Base-by-base conservation (phyloP, 2,113 vertebrate genomes). In the Sylvietta virens region DNA sequence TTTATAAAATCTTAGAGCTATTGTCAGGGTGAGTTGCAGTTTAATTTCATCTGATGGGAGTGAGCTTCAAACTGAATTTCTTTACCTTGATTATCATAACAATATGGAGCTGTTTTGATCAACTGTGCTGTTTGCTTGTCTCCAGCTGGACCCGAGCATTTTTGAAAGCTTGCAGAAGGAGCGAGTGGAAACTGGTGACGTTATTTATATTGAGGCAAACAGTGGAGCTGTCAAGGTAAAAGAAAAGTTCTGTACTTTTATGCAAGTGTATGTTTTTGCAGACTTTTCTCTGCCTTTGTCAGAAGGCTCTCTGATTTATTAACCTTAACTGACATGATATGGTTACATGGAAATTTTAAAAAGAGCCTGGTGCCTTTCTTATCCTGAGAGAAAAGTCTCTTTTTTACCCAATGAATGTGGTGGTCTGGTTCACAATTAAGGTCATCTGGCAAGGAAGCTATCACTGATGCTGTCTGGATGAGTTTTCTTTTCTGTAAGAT, bases 171-270 rank as follows among this genome's bases (percentile, higher is more conserved):
- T 99, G 89, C 99, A 99, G 97, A 99, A 99, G 94, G 99, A 99
- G 91, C 98, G 99, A 15, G 99, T 99, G 44, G 99, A 99, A 97
- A 99, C 98, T 5, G 99, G 99, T 47, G 99, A 99, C 2, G 99
- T 99, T 95, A 99, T 99, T 97, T 99, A 99, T 96, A 99, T 99
- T 17, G 99, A 99, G 98, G 99, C 99, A 73, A 99, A 99, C 98
- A 99, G 99, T 30, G 99, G 99, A 62, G 99, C 99, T 0, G 99
- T 99, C 77, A 99, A 99, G 99, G 99, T 99, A 98, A 92, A 47
- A 27, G 53, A 54, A 40, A 77, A 81, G 72, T 92, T 93, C 12
- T 44, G 11, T 44, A 5, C 39, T 86, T 66, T n/a, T 33, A 5
- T 77, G 85, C 56, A 47, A 31, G 28, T 88, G 70, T 80, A 35